These are phyloP conservation scores for Virgularia gustaviana DNA, from an alignment of 92 coral and sea anemone genomes.

Conservation along the genomic window DNA sequence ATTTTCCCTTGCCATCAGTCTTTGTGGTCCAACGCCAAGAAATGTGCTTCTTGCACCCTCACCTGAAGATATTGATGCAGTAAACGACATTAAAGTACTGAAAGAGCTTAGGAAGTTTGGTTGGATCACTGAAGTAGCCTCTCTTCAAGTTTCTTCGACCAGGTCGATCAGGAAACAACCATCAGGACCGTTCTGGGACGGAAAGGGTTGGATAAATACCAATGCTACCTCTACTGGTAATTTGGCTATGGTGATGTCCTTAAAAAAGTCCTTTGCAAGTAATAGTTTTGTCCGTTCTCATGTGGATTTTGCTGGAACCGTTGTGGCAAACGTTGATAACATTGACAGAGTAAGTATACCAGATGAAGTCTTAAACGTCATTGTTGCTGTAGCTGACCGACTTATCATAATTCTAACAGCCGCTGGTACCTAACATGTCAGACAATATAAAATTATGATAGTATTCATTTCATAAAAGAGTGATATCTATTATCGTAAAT, in stretches of 20 bases:
- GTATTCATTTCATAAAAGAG: too few species aligned
- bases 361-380: too few species aligned
- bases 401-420: too few species aligned
- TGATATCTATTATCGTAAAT: too few species aligned
- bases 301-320: constrained; percentile 5
- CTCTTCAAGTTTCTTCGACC: constrained; percentile 10
- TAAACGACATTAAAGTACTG: background rate
- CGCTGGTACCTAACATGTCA: too few species aligned
- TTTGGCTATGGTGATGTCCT: constrained; percentile 9
- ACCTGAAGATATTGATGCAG: background rate
- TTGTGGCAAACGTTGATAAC: constrained; percentile 5
- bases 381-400: too few species aligned
- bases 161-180: background rate
- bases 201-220: background rate
- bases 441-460: too few species aligned
- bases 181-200: constrained; percentile 1
- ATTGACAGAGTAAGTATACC: constrained; percentile 8
- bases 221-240: background rate
- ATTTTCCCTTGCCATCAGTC: constrained; percentile 50
- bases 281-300: background rate
- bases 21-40: constrained; percentile 40
- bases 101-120: background rate
- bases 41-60: constrained; percentile 10
- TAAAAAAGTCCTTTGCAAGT: background rate
- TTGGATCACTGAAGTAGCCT: background rate